phyloP scores from a whole-genome alignment of 2,888 invertebrate genomes.

The Drosophila crucigera region DNA sequence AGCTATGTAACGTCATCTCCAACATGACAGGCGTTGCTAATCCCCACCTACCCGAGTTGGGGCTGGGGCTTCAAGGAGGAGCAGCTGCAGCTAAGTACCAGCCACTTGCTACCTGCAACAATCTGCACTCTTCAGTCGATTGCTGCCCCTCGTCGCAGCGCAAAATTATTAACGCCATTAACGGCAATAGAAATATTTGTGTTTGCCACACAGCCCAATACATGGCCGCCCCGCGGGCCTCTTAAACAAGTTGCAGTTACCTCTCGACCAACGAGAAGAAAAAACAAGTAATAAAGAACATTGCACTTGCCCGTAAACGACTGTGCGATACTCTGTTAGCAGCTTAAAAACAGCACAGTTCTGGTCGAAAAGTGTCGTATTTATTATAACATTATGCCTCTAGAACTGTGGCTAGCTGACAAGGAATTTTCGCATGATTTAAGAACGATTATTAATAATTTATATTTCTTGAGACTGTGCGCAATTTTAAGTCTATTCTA shows the following conservation, averaged over 20 bases:
- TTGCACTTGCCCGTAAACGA: neutral
- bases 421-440: neutral
- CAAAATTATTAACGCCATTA: constrained; percentile 80
- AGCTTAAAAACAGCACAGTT: neutral
- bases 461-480: no score
- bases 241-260: constrained; percentile 56
- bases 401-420: neutral
- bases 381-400: neutral
- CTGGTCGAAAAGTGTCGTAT: neutral
- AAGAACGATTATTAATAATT: neutral
- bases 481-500: neutral
- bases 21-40: constrained; percentile 81
- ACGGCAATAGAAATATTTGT: constrained; percentile 82
- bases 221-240: constrained; percentile 17
- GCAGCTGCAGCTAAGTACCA: constrained; percentile 25
- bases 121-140: neutral
- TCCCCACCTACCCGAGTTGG: constrained; percentile 61
- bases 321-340: neutral
- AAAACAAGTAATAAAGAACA: constrained; percentile 12
- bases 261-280: constrained; percentile 18
- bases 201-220: constrained; percentile 58
- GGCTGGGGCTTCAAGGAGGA: constrained; percentile 39
- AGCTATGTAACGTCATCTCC: constrained; percentile 80
- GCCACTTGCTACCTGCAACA: constrained; percentile 25
- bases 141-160: constrained; percentile 29